These are phyloP conservation scores for Quadriops clusia DNA, from an alignment of 2,888 invertebrate species.

Conservation along the genomic window DNA sequence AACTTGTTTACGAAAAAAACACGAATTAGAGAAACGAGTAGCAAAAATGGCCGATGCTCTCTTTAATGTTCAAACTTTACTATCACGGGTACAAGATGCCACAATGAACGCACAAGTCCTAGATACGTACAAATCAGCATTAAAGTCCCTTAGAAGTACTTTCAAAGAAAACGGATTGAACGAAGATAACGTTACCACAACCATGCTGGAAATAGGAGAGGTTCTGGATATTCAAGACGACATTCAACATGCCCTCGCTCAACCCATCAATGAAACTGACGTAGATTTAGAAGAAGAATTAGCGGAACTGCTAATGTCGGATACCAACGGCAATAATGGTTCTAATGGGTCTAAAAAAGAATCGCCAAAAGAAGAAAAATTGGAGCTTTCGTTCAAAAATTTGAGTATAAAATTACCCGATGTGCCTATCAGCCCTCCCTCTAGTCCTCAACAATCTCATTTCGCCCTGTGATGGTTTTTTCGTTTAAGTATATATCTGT, in stretches of 20 bases:
- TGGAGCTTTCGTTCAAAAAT: too few relatives aligned
- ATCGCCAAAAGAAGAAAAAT: too few relatives aligned
- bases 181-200: conserved; percentile 57
- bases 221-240: conserved; percentile 46
- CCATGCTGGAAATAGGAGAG: conserved; percentile 62
- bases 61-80: conserved; percentile 47
- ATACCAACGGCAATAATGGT: conserved; percentile 11
- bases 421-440: too few relatives aligned
- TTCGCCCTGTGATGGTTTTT: too few relatives aligned
- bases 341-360: too few relatives aligned
- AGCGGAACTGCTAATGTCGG: conserved; percentile 41
- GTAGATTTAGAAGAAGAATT: conserved; percentile 59
- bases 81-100: conserved; percentile 47
- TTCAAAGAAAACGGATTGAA: conserved; percentile 51
- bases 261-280: conserved; percentile 39
- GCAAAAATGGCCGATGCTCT: conserved; percentile 44
- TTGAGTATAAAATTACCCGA: too few relatives aligned
- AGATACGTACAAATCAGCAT: conserved; percentile 53
- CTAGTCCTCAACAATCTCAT: too few relatives aligned
- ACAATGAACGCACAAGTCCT: conserved; percentile 44
- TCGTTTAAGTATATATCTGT: too few relatives aligned
- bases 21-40: conserved; percentile 44
- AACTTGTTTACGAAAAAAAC: conserved; percentile 47
- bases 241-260: conserved; percentile 42
- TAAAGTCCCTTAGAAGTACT: conserved; percentile 52